phyloP scores from a whole-genome alignment of 1,140 invertebrate genomes.

The Nomia melanderi region DNA sequence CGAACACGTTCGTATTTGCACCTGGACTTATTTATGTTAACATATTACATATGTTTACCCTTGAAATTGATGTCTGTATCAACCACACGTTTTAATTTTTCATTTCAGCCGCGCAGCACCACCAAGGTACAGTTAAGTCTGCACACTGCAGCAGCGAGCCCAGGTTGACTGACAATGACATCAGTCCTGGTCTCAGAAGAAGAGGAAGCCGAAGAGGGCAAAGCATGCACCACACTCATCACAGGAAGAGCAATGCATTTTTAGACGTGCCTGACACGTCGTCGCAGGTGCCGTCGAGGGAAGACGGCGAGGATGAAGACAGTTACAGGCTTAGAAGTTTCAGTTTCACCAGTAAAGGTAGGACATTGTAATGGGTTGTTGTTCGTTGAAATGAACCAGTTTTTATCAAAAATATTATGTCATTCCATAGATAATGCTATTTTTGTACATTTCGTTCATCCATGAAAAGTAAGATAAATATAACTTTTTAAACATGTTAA shows the following conservation, averaged over 20 bases:
- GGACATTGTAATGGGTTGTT: background rate
- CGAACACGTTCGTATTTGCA: too few species aligned
- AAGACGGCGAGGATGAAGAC: slow-evolving; percentile 88
- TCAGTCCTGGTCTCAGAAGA: slow-evolving; percentile 82
- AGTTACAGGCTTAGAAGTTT: slow-evolving; percentile 93
- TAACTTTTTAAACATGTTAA: too few species aligned
- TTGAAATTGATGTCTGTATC: too few species aligned
- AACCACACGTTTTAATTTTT: background rate
- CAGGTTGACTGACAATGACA: slow-evolving; percentile 81
- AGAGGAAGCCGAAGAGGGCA: slow-evolving; percentile 81
- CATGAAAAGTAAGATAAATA: too few species aligned
- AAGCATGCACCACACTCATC: slow-evolving; percentile 80
- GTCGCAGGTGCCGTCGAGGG: slow-evolving; percentile 64
- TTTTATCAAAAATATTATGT: too few species aligned
- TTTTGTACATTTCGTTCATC: too few species aligned
- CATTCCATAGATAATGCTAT: too few species aligned
- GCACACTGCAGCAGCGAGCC: slow-evolving; percentile 84
- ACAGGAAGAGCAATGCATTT: slow-evolving; percentile 88
- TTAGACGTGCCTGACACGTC: slow-evolving; percentile 87
- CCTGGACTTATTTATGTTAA: too few species aligned
- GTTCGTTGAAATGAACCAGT: too few species aligned
- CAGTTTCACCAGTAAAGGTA: slow-evolving; percentile 94
- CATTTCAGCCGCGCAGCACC: slow-evolving; percentile 72
- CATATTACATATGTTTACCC: too few species aligned
- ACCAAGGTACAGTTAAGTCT: slow-evolving; percentile 75